phyloP scores from a whole-genome alignment of 1,140 invertebrate genomes.

The Phenacoccus solenopsis region DNA sequence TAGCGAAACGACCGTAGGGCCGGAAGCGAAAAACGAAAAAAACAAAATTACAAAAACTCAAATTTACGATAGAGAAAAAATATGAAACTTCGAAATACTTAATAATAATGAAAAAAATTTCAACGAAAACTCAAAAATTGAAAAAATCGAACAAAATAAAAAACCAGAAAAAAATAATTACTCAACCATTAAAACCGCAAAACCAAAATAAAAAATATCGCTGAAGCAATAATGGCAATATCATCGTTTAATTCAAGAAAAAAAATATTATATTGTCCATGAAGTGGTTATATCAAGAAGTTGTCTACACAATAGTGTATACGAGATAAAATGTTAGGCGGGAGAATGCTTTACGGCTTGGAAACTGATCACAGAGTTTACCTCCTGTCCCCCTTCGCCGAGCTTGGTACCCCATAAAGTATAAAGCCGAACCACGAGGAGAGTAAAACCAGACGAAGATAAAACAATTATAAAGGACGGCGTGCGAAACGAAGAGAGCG shows the following conservation, averaged over 20 bases:
- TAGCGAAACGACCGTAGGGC: neutral
- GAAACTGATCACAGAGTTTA: slow-evolving; percentile 12
- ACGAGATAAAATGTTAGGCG: slow-evolving; percentile 16
- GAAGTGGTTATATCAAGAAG: slow-evolving; percentile 15
- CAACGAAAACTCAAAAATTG: neutral
- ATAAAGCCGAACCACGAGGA: slow-evolving; percentile 6
- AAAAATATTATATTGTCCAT: slow-evolving; percentile 7
- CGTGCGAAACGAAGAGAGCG: slow-evolving; percentile 7
- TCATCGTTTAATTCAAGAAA: neutral
- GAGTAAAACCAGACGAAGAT: slow-evolving; percentile 5
- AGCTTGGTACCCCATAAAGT: slow-evolving; percentile 13
- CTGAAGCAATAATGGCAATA: neutral
- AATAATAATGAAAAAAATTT: neutral
- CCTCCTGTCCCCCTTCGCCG: slow-evolving; percentile 1
- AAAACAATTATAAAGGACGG: slow-evolving; percentile 11
- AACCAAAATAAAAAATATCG: neutral
- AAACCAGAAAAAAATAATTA: neutral
- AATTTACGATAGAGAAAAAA: no score
- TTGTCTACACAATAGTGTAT: slow-evolving; percentile 18
- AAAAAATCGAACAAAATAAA: neutral
- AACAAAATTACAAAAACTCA: neutral
- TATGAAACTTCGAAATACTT: no score
- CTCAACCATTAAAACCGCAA: neutral
- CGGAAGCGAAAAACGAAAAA: neutral
- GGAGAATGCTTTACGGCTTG: slow-evolving; percentile 17